Evolutionary conservation across 2,113 vertebrate genomes (phyloP), one percentile per base, ranked within the genome.

Genomic region (Psittacula cyanocephala): DNA sequence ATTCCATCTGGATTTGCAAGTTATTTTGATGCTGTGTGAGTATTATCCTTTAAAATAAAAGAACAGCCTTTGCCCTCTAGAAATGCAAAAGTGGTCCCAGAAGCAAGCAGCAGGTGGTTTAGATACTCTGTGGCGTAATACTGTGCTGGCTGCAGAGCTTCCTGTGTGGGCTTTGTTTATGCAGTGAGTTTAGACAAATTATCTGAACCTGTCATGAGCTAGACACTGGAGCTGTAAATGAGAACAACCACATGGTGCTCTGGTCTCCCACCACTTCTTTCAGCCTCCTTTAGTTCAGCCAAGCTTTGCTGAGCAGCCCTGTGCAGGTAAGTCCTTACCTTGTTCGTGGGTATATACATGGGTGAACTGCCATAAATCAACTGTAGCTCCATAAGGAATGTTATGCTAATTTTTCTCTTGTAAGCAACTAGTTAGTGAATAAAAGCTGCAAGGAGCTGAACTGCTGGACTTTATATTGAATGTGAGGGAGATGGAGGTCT

Each of bases 121-220:
- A 71, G 63, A 33, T 70, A 39, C 39, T 86, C 47, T 10, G 43
- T 44, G 89, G 33, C 84, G 52, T 70, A 28, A 43, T 29, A 22
- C 10, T 35, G 10, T 47, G 47, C 50, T 92, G 91, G 69, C 91
- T 93, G 84, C 89, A 69, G 77, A 69, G 69, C 74, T 88, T 93
- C 62, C 83, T 93, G 81, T 91, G 86, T 37, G 91, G 91, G 81
- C 44, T 93, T 71, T 95, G 91, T 93, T 96, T 95, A 57, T 17
- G 47, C 74, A 93, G 52, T 65, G 35, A 50, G 62, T 91, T 95
- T 41, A 96, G 83, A 76, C 94, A 91, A 95, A 92, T 89, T 47
- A 84, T 23, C 20, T 69, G 84, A 84, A n/a, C 77, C 72, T 57
- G 6, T 86, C 53, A 15, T 0, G 23, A 67, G 6, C 20, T 9